A percentile compares a stretch with the other conserved stretches of the same genome.
Evolutionary conservation across 2,797 vertebrate genomes (phyloP).

Genomic region (Anniella stebbinsi): DNA sequence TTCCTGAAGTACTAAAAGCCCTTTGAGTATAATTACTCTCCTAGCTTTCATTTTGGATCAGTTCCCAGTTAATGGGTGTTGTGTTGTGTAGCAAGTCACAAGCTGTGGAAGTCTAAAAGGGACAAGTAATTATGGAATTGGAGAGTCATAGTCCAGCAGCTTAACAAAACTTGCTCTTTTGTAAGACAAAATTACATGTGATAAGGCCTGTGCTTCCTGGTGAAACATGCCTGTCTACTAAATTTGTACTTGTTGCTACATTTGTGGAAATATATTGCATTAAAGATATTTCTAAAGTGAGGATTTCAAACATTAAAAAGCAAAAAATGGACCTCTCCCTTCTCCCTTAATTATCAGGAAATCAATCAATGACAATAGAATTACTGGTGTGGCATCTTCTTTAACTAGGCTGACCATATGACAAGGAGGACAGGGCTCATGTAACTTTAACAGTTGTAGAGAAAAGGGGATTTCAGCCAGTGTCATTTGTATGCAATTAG

Average conservation of each 20-base stretch:
- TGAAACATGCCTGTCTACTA: neutral
- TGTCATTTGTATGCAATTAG: too few species aligned
- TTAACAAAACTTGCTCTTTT: neutral
- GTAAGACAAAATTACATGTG: slow-evolving; percentile 4
- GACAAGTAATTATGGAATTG: neutral
- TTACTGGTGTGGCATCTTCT: neutral
- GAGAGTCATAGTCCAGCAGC: neutral
- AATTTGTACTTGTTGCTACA: neutral
- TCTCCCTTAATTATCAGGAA: neutral
- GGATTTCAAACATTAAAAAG: neutral
- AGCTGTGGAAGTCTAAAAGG: neutral
- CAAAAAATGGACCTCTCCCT: neutral
- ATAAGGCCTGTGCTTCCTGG: neutral
- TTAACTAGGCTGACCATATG: too few species aligned
- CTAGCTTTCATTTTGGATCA: slow-evolving; percentile 7
- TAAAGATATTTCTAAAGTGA: neutral
- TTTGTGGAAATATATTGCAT: neutral
- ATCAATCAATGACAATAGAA: neutral
- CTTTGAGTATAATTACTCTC: slow-evolving; percentile 14
- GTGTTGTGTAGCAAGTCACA: neutral
- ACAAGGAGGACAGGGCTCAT: too few species aligned
- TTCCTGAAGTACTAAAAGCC: neutral
- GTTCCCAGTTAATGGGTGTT: slow-evolving; percentile 9
- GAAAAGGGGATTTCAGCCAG: too few species aligned
- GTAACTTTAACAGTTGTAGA: too few species aligned